Conservation (phyloP, 2,797 vertebrate genomes). For the Enteromius mattozi region DNA sequence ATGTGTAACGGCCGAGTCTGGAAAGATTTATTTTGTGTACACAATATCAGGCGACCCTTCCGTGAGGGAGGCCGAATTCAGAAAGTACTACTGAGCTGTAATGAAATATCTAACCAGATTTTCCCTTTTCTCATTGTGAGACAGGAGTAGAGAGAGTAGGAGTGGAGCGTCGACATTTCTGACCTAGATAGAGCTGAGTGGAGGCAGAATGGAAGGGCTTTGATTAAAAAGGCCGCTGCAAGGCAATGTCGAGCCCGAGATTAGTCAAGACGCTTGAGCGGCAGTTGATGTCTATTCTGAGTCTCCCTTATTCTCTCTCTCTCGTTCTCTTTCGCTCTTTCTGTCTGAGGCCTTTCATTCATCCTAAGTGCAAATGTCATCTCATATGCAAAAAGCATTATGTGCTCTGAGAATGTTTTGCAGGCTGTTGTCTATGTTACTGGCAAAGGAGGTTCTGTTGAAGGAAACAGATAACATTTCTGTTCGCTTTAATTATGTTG, state of each 20-base stretch:
- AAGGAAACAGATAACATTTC: background rate
- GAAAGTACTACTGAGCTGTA: constrained; percentile 7
- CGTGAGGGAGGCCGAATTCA: constrained; percentile 11
- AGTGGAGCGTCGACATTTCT: constrained; percentile 45
- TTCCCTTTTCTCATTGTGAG: constrained; percentile 29
- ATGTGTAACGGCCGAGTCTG: constrained; percentile 1
- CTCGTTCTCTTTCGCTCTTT: constrained; percentile 7
- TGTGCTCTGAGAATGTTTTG: background rate
- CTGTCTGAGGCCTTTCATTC: constrained; percentile 40
- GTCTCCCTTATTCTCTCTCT: constrained; percentile 28
- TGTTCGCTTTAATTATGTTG: constrained; percentile 9
- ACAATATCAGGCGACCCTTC: constrained; percentile 31
- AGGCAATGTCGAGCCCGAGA: constrained; percentile 54
- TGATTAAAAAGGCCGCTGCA: constrained; percentile 57
- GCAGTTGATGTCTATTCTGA: constrained; percentile 51
- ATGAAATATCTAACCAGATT: constrained; percentile 37
- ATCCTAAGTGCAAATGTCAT: constrained; percentile 50
- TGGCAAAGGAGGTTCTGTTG: background rate
- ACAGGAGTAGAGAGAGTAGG: constrained; percentile 37
- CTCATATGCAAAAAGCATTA: constrained; percentile 14
- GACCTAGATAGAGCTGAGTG: constrained; percentile 62
- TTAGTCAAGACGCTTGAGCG: constrained; percentile 42
- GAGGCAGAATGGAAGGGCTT: constrained; percentile 39
- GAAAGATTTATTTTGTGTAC: constrained; percentile 37
- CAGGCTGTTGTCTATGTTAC: constrained; percentile 18